Conservation (phyloP, 2,113 vertebrate genomes). For the Phalacrocorax aristotelis region DNA sequence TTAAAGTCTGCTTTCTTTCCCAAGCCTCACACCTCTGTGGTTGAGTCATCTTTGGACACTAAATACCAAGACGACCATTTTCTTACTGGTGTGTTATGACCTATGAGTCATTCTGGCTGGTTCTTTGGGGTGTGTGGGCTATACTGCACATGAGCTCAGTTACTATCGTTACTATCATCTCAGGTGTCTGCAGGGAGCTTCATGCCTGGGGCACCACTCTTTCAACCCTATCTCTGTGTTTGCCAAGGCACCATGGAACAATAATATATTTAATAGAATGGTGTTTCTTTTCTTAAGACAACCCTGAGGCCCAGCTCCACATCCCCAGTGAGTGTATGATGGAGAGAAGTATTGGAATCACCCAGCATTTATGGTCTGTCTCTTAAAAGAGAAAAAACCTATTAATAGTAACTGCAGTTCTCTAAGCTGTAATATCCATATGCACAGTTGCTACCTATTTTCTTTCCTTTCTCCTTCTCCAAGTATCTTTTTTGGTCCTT, state of each 20-base stretch:
- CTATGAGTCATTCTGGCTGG: neutral
- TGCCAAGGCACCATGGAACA: neutral
- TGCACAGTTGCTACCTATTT: neutral
- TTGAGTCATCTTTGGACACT: neutral
- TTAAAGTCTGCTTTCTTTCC: neutral
- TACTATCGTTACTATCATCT: neutral
- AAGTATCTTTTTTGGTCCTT: neutral
- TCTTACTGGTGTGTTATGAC: neutral
- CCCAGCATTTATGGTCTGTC: neutral
- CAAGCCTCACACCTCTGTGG: neutral
- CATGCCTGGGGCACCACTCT: neutral
- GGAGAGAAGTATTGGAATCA: neutral
- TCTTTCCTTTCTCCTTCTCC: neutral
- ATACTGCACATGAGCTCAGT: neutral
- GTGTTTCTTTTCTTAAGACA: neutral
- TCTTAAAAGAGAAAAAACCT: neutral
- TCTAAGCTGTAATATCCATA: neutral
- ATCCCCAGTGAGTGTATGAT: neutral
- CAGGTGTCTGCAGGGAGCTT: neutral
- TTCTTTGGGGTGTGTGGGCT: neutral
- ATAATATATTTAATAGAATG: neutral
- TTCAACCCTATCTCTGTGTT: neutral
- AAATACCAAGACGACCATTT: neutral
- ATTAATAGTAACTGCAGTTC: neutral
- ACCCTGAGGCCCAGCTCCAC: neutral